Base-by-base conservation (phyloP, 2,113 vertebrate species). In the Puntigrus tetrazona region DNA sequence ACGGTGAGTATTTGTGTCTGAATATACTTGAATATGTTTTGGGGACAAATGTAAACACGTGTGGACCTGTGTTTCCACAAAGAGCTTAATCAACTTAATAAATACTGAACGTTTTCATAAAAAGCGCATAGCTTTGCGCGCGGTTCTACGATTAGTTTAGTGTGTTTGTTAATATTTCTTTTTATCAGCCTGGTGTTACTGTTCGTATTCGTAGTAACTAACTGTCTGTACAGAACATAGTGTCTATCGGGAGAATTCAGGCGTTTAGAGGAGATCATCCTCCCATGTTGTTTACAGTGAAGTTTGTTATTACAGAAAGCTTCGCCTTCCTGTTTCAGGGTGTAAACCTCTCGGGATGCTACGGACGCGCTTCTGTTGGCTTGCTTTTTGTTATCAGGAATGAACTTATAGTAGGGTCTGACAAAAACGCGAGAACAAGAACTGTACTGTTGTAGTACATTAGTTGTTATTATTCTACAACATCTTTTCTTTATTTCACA, bases 1-100 rank as follows among this genome's bases (percentile, higher is more conserved):
- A 72, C 4, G 92, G 93, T 94, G 87, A 92, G 92, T 78, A 11
- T 63, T 75, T 20, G 16, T 5, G 5, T 50, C 16, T 52, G 47
- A 14, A 7, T 31, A 20, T 36, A 22, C 16, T n/a, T n/a, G n/a
- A n/a, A n/a, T n/a, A n/a, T n/a, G n/a, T 67, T 67, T 67, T 36
- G 31, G 63, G 9, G 63, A 10, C 63, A 22, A 36, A 67, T 20
- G 31, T 22, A 36, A 67, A 20, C 7, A 13, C 45, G 61, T 72
- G 69, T 29, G n/a, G 63, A 31, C 14, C 27, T 18, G 7, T 34
- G 29, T 67, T 1, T 29, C 29, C 16, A 65, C 59, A 63, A 29
- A 29, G 25, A 31, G 41, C 2, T 13, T 29, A 63, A 7, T 63
- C 13, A 31, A 31, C 27, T 29, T 31, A 16, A 5, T 31, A 29